These are phyloP conservation scores for Calliopum simillimum DNA, from an alignment of 2,888 invertebrate genomes.

Conservation along the genomic window DNA sequence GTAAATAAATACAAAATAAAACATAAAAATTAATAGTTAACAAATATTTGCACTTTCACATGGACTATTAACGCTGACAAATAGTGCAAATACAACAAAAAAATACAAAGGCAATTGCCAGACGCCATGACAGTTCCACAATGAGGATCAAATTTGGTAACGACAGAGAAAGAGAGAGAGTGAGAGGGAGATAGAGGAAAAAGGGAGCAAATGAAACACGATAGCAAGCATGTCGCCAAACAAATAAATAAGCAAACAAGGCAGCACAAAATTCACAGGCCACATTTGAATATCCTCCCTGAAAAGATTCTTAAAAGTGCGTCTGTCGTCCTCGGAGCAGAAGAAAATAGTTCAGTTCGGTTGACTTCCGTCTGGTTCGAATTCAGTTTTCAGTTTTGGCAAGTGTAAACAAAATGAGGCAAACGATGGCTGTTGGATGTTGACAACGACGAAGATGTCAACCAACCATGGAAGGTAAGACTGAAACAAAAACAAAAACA, in stretches of 20 bases:
- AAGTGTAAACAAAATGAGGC: conserved; percentile 23
- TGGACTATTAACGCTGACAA: conserved; percentile 63
- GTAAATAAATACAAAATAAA: conserved; percentile 30
- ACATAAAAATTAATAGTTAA: conserved; percentile 60
- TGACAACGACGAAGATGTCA: conserved; percentile 16
- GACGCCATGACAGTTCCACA: conserved; percentile 29
- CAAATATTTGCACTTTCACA: conserved; percentile 67
- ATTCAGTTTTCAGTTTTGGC: conserved; percentile 5
- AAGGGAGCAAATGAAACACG: conserved; percentile 23
- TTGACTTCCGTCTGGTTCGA: too few relatives aligned
- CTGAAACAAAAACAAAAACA: conserved; percentile 1
- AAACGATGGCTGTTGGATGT: background rate
- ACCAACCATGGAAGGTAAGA: conserved; percentile 15
- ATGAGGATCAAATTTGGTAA: conserved; percentile 23
- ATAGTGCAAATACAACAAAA: conserved; percentile 32
- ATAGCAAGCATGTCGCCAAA: conserved; percentile 31
- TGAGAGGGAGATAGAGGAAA: background rate
- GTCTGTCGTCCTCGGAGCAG: conserved; percentile 4
- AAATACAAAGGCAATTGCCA: conserved; percentile 20
- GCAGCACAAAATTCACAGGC: conserved; percentile 1
- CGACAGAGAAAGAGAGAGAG: background rate
- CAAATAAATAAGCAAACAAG: conserved; percentile 35
- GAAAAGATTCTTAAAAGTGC: conserved; percentile 18
- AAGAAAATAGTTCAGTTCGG: background rate
- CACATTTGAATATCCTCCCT: conserved; percentile 27